Evolutionary conservation across 2,113 vertebrate species (phyloP).

Genomic region (Lycocorax pyrrhopterus): DNA sequence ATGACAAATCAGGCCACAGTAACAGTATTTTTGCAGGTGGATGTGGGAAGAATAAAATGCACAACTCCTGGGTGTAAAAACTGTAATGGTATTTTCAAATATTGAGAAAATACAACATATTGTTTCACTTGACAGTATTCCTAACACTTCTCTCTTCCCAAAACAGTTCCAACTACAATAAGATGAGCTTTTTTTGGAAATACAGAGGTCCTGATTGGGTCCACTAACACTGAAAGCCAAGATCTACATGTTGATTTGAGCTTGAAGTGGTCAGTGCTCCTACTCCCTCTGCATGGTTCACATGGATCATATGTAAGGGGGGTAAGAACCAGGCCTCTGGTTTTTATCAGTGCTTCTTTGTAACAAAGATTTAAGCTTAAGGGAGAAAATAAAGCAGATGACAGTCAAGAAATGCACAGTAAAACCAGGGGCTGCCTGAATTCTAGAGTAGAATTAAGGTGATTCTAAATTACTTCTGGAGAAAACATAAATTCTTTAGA

Average conservation of each 20-base stretch:
- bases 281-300: neutral
- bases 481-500: neutral
- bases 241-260: neutral
- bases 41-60: neutral
- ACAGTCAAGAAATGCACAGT: neutral
- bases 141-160: neutral
- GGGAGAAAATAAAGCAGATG: neutral
- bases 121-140: neutral
- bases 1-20: neutral
- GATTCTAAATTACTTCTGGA: constrained; percentile 20
- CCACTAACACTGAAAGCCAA: neutral
- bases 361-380: neutral
- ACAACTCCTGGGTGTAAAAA: neutral
- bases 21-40: neutral
- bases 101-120: neutral
- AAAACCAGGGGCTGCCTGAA: neutral
- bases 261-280: neutral
- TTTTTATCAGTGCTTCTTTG: neutral
- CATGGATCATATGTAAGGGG: neutral
- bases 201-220: neutral
- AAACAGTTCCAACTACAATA: neutral
- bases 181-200: neutral
- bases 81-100: neutral
- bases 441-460: constrained; percentile 7
- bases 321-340: neutral